Percentiles rank a stretch among this genome's conserved stretches.
These are phyloP conservation scores for Mormyrops boulengeri DNA, from an alignment of 2,797 vertebrate genomes.

Conservation along the genomic window DNA sequence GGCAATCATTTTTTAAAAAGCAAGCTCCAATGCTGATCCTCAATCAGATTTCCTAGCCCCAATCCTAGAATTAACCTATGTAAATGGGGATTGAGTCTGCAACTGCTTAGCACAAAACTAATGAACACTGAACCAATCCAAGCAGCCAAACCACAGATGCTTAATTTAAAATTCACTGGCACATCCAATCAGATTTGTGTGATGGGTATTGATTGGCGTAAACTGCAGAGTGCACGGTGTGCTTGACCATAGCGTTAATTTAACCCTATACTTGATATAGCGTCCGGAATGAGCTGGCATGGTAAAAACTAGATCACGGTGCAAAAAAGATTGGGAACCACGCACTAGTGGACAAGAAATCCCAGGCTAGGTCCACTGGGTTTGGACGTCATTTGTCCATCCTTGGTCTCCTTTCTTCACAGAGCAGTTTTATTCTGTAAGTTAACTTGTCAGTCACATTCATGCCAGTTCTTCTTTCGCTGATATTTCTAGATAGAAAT, in stretches of 20 bases:
- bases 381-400: neutral
- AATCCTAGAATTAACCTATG: neutral
- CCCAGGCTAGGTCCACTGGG: neutral
- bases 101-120: neutral
- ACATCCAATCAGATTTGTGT: neutral
- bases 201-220: neutral
- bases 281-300: neutral
- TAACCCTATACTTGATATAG: neutral
- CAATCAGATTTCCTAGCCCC: neutral
- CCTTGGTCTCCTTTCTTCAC: neutral
- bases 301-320: neutral
- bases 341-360: neutral
- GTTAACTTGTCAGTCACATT: neutral
- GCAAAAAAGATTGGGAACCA: neutral
- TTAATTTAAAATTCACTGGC: neutral
- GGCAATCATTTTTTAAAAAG: neutral
- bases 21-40: neutral
- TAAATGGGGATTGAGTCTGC: neutral
- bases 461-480: neutral
- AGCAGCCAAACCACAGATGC: neutral
- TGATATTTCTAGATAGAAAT: neutral
- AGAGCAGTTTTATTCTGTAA: neutral
- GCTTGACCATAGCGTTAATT: too few relatives aligned
- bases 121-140: neutral
- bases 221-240: neutral